Percentiles rank a stretch among this genome's conserved stretches.
Evolutionary conservation across 1,140 invertebrate genomes (phyloP).

Genomic region (Drosophila takahashii): DNA sequence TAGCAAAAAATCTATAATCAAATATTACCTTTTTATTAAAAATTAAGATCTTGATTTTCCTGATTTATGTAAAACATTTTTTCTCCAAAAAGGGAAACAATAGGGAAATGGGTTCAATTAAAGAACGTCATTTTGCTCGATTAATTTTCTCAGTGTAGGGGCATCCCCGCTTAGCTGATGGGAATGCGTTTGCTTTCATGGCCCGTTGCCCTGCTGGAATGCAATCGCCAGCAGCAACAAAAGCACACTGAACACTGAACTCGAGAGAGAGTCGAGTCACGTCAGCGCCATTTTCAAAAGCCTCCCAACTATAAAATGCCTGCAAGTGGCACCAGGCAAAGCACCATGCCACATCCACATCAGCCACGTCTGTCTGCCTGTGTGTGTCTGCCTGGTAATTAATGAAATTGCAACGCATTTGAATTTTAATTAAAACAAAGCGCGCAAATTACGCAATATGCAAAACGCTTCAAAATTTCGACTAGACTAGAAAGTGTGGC

Average conservation of each 20-base stretch:
- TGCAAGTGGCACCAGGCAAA: constrained; percentile 65
- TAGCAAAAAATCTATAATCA: too few relatives aligned
- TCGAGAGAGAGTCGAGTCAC: constrained; percentile 40
- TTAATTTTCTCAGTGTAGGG: background rate
- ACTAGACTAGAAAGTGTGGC: background rate
- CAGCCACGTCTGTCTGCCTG: constrained; percentile 27
- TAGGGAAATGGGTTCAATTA: too few relatives aligned
- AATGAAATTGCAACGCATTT: constrained; percentile 83
- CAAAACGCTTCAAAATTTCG: constrained; percentile 11
- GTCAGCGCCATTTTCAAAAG: constrained; percentile 77
- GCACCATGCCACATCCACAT: background rate
- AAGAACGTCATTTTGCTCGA: too few relatives aligned
- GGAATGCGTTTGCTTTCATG: constrained; percentile 80
- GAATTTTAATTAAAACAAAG: constrained; percentile 84
- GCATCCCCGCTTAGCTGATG: constrained; percentile 59
- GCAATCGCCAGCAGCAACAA: constrained; percentile 63
- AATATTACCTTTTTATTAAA: too few relatives aligned
- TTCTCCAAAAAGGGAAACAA: too few relatives aligned
- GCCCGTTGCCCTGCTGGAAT: constrained; percentile 70
- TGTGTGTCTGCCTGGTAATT: constrained; percentile 65
- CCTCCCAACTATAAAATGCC: constrained; percentile 71
- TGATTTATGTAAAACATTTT: too few relatives aligned
- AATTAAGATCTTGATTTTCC: too few relatives aligned
- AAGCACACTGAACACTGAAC: constrained; percentile 4
- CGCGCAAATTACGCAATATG: constrained; percentile 66